Percentiles rank a stretch among this genome's conserved stretches.
Evolutionary conservation across 2,113 vertebrate species (phyloP).

Genomic region (Telmatochromis brachygnathus): DNA sequence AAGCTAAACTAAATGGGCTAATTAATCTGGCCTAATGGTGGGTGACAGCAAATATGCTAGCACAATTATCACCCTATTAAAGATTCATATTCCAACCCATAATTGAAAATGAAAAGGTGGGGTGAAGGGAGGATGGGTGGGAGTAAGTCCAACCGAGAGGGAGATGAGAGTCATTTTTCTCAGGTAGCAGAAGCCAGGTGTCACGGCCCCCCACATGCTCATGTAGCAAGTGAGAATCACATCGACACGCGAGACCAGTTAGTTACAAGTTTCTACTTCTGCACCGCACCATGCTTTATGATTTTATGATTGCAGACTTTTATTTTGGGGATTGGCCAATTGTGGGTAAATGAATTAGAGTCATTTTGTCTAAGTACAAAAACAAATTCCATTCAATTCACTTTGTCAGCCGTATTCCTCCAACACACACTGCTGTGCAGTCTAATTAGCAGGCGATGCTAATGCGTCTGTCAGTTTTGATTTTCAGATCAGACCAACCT

Average conservation of each 20-base stretch:
- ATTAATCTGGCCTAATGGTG: constrained; percentile 78
- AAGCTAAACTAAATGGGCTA: constrained; percentile 77
- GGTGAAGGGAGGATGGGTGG: constrained; percentile 28
- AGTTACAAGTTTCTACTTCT: neutral
- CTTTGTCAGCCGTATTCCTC: neutral
- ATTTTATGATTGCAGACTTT: neutral
- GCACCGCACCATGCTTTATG: neutral
- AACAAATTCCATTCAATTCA: neutral
- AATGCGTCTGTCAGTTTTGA: constrained; percentile 45
- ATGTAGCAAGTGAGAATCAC: neutral
- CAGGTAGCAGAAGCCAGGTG: constrained; percentile 10
- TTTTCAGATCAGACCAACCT: constrained; percentile 27
- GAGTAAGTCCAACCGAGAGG: constrained; percentile 23
- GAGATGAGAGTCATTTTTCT: constrained; percentile 41
- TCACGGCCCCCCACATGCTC: neutral
- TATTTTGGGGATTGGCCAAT: neutral
- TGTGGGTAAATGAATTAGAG: neutral
- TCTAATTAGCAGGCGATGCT: constrained; percentile 12
- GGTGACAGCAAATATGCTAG: constrained; percentile 80
- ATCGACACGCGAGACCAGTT: neutral
- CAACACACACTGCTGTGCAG: neutral
- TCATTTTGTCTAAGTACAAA: neutral
- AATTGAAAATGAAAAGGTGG: constrained; percentile 68
- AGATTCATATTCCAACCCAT: constrained; percentile 71
- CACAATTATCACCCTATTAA: constrained; percentile 79